These are phyloP conservation scores for Diceros bicornis DNA, from an alignment of 2,797 vertebrate genomes.

Conservation along the genomic window DNA sequence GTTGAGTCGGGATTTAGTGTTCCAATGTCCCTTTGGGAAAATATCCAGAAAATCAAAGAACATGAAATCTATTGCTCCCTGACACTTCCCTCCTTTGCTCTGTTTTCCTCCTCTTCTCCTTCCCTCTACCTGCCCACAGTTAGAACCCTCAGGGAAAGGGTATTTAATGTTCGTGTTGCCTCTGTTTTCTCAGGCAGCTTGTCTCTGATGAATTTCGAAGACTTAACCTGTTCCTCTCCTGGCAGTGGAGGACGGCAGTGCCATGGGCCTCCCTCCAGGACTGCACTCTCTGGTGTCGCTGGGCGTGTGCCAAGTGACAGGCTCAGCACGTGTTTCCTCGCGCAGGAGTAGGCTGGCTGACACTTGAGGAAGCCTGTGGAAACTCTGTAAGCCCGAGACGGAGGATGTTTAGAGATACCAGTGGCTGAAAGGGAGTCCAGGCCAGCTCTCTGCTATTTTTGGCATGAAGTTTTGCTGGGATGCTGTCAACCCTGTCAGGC, in stretches of 20 bases:
- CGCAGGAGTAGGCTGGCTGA: background rate
- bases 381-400: background rate
- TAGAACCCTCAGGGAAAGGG: background rate
- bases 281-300: background rate
- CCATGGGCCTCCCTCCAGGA: background rate
- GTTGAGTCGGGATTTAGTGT: background rate
- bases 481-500: background rate
- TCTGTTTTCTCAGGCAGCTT: background rate
- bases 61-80: background rate
- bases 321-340: background rate
- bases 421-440: background rate
- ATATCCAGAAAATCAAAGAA: background rate
- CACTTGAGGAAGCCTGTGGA: slow-evolving; percentile 41
- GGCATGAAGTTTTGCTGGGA: background rate
- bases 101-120: background rate
- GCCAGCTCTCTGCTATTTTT: background rate
- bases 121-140: background rate
- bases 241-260: background rate
- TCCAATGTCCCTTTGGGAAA: background rate
- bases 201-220: background rate
- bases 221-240: background rate
- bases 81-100: background rate
- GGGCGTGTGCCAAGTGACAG: background rate
- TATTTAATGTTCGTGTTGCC: background rate
- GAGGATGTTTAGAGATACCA: background rate